Evolutionary conservation across 2,888 invertebrate genomes (phyloP).

Genomic region (Lysandra bellargus): DNA sequence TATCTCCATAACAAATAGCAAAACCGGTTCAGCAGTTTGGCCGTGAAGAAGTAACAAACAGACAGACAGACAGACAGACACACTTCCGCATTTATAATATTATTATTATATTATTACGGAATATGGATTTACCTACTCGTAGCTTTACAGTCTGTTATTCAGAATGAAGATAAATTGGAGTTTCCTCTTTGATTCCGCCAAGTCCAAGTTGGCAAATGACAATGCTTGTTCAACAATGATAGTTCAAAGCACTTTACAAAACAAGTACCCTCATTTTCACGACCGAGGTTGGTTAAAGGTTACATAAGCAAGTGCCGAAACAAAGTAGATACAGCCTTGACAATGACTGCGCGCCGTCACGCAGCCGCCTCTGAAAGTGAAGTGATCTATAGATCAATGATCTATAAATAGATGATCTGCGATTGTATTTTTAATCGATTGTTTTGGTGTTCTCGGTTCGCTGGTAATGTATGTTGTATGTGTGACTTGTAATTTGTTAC

Average conservation of each 20-base stretch:
- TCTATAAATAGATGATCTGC: conserved; percentile 31
- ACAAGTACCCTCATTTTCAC: not conserved
- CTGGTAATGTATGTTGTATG: not conserved
- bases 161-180: too few relatives aligned
- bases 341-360: conserved; percentile 39
- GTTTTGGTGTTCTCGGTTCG: not conserved
- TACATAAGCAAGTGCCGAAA: conserved; percentile 35
- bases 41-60: too few relatives aligned
- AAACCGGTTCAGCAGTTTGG: too few relatives aligned
- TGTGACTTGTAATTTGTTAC: not conserved
- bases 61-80: too few relatives aligned
- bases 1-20: too few relatives aligned
- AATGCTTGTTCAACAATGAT: not conserved
- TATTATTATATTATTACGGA: too few relatives aligned
- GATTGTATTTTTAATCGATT: conserved; percentile 27
- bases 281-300: conserved; percentile 30
- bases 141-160: too few relatives aligned
- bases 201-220: not conserved
- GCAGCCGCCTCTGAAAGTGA: conserved; percentile 34
- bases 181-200: too few relatives aligned
- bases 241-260: not conserved
- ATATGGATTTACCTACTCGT: too few relatives aligned
- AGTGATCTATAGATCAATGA: conserved; percentile 34
- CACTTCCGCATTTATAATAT: too few relatives aligned
- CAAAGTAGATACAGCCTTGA: conserved; percentile 39